These are phyloP conservation scores for Montipora capricornis DNA, from an alignment of 64 coral and sea anemone genomes.

Conservation along the genomic window DNA sequence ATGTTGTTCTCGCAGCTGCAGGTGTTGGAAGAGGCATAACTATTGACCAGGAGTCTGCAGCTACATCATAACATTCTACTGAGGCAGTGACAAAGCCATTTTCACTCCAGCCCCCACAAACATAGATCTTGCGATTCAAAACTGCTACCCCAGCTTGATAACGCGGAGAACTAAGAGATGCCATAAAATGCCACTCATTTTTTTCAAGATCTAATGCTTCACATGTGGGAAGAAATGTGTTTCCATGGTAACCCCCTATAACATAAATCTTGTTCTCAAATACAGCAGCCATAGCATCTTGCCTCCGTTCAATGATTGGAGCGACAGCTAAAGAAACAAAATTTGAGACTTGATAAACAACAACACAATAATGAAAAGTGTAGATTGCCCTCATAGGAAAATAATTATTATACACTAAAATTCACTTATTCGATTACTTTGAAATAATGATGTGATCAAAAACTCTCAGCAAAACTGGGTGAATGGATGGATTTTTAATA, in stretches of 20 bases:
- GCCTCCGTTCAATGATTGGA: constrained; percentile 87
- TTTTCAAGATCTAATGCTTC: constrained; percentile 83
- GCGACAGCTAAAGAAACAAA: constrained; percentile 60
- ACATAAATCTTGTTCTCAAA: constrained; percentile 93
- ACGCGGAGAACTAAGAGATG: constrained; percentile 75
- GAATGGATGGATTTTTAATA: no score
- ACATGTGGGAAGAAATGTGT: constrained; percentile 81
- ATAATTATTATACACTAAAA: no score
- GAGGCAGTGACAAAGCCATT: constrained; percentile 69
- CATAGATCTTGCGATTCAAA: constrained; percentile 87
- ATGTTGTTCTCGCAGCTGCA: constrained; percentile 81
- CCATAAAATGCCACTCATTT: constrained; percentile 87
- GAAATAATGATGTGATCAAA: no score
- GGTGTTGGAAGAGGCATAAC: constrained; percentile 83
- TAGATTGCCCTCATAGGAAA: not conserved
- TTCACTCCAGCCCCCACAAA: constrained; percentile 95
- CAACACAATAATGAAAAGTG: not conserved
- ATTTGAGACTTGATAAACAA: not conserved
- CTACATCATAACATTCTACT: constrained; percentile 91
- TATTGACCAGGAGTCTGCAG: constrained; percentile 73
- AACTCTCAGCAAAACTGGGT: no score
- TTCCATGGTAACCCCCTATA: constrained; percentile 89
- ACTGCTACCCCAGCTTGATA: constrained; percentile 93
- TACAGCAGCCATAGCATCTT: constrained; percentile 94
- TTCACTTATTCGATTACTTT: no score